A percentile compares a stretch with the other conserved stretches of the same genome.
Conservation (phyloP, 2,113 vertebrate species). For the Salminus brasiliensis region DNA sequence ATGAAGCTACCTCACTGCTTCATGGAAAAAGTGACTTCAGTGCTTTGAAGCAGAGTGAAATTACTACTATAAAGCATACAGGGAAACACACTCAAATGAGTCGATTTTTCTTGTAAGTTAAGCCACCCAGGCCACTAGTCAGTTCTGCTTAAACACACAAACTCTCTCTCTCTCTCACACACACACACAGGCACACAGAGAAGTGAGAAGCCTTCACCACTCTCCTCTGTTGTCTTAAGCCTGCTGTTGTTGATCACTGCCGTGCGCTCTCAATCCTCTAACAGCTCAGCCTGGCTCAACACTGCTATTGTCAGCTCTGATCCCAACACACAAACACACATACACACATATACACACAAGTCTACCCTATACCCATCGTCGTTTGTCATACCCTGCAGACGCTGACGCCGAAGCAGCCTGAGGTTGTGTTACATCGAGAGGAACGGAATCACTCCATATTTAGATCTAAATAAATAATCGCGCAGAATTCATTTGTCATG, state of each 20-base stretch:
- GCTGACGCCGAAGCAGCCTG: neutral
- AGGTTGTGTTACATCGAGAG: neutral
- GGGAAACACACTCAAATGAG: neutral
- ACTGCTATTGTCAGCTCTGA: slow-evolving; percentile 53
- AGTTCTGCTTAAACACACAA: neutral
- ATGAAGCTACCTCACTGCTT: neutral
- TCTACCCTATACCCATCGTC: slow-evolving; percentile 26
- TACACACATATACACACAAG: slow-evolving; percentile 45
- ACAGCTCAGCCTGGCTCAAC: slow-evolving; percentile 45
- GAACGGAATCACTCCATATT: neutral
- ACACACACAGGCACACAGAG: slow-evolving; percentile 44
- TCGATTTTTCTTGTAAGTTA: neutral
- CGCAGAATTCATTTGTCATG: neutral
- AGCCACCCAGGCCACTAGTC: neutral
- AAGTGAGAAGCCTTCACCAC: slow-evolving; percentile 65
- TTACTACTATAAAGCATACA: neutral
- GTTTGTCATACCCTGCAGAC: neutral
- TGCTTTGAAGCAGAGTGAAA: neutral
- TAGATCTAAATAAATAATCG: neutral
- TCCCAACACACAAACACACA: slow-evolving; percentile 45
- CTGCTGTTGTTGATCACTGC: slow-evolving; percentile 43
- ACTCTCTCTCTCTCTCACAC: neutral
- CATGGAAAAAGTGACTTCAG: neutral
- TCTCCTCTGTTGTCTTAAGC: slow-evolving; percentile 57
- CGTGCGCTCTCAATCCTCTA: slow-evolving; percentile 68